These are phyloP conservation scores for Agonopterix subpropinquella DNA, from an alignment of 2,888 invertebrate genomes.

Conservation along the genomic window DNA sequence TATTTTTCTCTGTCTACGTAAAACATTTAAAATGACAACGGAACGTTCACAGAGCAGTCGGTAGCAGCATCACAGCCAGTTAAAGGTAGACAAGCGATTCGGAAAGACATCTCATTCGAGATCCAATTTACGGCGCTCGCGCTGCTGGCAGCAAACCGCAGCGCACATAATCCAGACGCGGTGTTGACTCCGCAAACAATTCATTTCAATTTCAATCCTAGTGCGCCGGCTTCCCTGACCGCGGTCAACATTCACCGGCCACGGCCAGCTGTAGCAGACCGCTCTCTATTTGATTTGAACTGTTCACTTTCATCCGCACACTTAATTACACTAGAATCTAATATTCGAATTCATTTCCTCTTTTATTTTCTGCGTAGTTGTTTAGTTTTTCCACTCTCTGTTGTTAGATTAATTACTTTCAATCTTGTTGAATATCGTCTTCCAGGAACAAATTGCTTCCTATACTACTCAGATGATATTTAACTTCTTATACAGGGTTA, in stretches of 20 bases:
- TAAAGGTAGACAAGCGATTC: constrained; percentile 1
- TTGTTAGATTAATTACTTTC: constrained; percentile 8
- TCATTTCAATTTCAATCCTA: constrained; percentile 11
- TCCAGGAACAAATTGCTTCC: neutral
- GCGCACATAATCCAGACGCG: constrained; percentile 3
- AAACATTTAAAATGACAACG: no score
- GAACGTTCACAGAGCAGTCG: no score
- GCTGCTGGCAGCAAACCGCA: constrained; percentile 4
- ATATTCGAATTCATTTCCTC: neutral
- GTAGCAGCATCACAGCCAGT: constrained; percentile 1
- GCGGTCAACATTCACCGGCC: constrained; percentile 2
- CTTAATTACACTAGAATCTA: neutral
- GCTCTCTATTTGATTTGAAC: no score
- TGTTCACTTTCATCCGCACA: no score
- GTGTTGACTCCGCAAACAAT: constrained; percentile 13
- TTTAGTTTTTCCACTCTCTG: neutral
- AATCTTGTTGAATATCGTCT: constrained; percentile 2
- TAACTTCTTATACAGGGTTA: no score
- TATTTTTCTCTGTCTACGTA: no score
- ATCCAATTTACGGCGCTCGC: constrained; percentile 6
- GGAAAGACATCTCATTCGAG: constrained; percentile 7
- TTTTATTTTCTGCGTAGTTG: neutral
- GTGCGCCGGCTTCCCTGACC: constrained; percentile 2
- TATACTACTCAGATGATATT: no score
- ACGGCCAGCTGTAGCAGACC: neutral